phyloP scores from a whole-genome alignment of 2,797 vertebrate genomes.

The Astyanax mexicanus region DNA sequence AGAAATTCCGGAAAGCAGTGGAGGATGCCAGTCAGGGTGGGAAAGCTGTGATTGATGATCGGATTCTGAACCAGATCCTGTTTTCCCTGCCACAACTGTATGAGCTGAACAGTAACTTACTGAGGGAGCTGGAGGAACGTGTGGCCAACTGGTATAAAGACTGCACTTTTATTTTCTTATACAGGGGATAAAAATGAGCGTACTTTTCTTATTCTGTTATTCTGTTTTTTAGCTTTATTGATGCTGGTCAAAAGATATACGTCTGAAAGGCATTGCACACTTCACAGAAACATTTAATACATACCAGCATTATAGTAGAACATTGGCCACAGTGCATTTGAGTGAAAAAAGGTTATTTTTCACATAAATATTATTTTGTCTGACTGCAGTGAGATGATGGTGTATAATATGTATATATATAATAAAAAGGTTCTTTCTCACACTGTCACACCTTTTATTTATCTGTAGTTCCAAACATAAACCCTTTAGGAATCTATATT shows the following conservation, averaged over 20 bases:
- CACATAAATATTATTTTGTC: too few relatives aligned
- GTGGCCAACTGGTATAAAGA: constrained; percentile 87
- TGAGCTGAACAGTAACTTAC: constrained; percentile 91
- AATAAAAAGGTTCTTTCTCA: too few relatives aligned
- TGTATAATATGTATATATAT: too few relatives aligned
- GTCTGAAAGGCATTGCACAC: neutral
- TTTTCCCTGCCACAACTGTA: constrained; percentile 96
- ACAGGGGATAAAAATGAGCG: too few relatives aligned
- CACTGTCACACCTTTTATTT: too few relatives aligned
- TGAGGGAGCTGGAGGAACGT: constrained; percentile 89
- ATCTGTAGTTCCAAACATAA: too few relatives aligned
- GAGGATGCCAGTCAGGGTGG: constrained; percentile 84
- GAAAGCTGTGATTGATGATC: constrained; percentile 94
- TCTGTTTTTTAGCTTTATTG: too few relatives aligned
- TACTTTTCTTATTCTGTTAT: too few relatives aligned
- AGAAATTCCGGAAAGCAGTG: constrained; percentile 94
- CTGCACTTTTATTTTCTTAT: neutral
- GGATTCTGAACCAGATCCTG: constrained; percentile 91
- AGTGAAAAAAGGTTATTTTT: too few relatives aligned
- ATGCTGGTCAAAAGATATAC: too few relatives aligned
- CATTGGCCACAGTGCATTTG: neutral
- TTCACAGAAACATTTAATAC: neutral
- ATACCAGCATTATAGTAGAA: neutral
- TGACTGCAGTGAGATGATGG: too few relatives aligned
- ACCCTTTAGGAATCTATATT: too few relatives aligned